Percentiles rank a stretch among this genome's conserved stretches.
These are phyloP conservation scores for Cygnus olor DNA, from an alignment of 2,797 vertebrate species.

Conservation along the genomic window DNA sequence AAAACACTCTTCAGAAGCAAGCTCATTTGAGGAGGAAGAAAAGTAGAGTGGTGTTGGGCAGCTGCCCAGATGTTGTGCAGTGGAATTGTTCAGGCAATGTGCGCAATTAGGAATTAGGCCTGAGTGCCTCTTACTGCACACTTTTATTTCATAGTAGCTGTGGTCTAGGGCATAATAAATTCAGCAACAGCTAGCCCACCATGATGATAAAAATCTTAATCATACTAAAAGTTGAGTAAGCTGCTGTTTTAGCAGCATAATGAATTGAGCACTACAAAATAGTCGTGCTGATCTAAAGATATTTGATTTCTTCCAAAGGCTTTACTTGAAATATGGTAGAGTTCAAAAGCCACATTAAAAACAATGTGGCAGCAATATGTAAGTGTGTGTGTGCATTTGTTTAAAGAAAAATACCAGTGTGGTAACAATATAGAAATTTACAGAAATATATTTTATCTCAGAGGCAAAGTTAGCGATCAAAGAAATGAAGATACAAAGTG, in stretches of 20 bases:
- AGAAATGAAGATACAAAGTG: neutral
- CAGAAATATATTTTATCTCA: neutral
- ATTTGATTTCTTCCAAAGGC: neutral
- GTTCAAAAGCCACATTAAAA: neutral
- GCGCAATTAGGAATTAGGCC: neutral
- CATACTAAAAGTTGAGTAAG: neutral
- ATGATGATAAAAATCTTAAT: neutral
- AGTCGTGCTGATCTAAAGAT: neutral
- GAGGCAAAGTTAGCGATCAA: neutral
- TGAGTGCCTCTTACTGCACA: neutral
- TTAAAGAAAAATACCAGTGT: neutral
- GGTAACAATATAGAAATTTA: neutral
- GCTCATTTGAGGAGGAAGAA: neutral
- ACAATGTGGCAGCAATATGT: neutral
- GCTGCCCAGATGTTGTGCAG: neutral
- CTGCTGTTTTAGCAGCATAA: neutral
- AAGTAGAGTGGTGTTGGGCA: neutral
- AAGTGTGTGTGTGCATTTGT: neutral
- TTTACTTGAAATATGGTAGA: neutral
- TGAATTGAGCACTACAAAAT: neutral
- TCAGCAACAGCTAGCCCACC: neutral
- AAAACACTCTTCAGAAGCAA: neutral
- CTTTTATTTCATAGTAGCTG: neutral
- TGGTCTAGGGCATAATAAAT: neutral
- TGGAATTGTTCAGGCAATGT: neutral